Evolutionary conservation across 2,888 invertebrate genomes (phyloP), one percentile per base, ranked within the genome.

Genomic region (Ethmia dodecea): DNA sequence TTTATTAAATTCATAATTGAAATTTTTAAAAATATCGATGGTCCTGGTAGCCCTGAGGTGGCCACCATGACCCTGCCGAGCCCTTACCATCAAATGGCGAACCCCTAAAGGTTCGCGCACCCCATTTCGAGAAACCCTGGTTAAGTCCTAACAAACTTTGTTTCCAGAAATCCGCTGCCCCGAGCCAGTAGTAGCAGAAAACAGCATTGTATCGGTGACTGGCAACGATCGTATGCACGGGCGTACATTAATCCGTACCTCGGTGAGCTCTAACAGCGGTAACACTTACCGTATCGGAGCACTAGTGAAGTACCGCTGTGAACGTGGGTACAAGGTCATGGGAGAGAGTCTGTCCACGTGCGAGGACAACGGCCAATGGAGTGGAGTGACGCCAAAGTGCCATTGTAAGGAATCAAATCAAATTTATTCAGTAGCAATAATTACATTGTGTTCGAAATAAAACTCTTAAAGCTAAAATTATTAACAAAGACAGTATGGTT

Each of bases 191-290:
- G 83, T 95, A 15, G 93, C 96, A 0, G 91, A 93, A 15, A 95
- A 96, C 66, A 93, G 95, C 44, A 93, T 96, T 13, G 88, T 96
- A 0, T 95, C 96, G 0, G 94, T 96, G 18, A 95, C 96, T 0
- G 95, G 95, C 33, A 97, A 96, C 64, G 97, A 97, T 66, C 88
- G 97, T 32, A 93, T 94, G 89, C 95, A 95, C 60, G 95, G 95
- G 0, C 88, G 95, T 14, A 95, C 95, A 0, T 77, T 95, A 11
- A 93, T 95, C 45, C 87, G 93, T 25, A 95, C 95, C 0, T 90
- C 25, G 0, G 93, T 93, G 32, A 89, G 89, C 38, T 87, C 88
- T 1, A 91, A 89, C 52, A 89, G 89, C 6, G 90, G 93, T 0
- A 91, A 93, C 39, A 93, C 94, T 0, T 96, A 94, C 74, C 93